These are phyloP conservation scores for Heliopora coerulea DNA, from an alignment of 92 coral and sea anemone species.

Conservation along the genomic window DNA sequence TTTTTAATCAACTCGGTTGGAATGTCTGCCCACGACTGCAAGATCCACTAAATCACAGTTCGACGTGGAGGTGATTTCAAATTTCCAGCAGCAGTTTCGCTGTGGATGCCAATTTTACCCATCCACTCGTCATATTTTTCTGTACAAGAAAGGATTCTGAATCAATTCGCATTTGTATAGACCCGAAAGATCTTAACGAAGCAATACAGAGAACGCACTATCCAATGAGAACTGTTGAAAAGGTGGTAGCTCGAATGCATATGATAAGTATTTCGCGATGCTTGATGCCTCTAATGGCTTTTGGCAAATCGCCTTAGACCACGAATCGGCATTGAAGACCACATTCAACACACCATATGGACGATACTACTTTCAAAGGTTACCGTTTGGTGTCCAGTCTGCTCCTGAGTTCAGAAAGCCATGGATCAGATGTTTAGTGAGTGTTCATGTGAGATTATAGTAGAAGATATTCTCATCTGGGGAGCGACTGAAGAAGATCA, in stretches of 20 bases:
- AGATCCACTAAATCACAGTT: no score
- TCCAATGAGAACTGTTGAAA: constrained; percentile 16
- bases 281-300: constrained; percentile 41
- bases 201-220: neutral
- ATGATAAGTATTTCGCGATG: constrained; percentile 26
- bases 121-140: no score
- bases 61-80: no score
- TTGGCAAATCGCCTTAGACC: constrained; percentile 30
- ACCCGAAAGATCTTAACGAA: constrained; percentile 43
- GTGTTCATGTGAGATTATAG: constrained; percentile 55
- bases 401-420: constrained; percentile 63
- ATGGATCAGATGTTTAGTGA: constrained; percentile 47
- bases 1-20: no score
- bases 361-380: constrained; percentile 45
- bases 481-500: constrained; percentile 61
- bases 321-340: constrained; percentile 33
- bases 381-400: constrained; percentile 58
- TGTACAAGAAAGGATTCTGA: no score
- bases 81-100: no score
- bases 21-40: no score
- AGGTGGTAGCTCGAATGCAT: constrained; percentile 14
- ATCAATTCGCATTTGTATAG: constrained; percentile 40
- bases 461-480: constrained; percentile 68
- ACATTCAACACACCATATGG: constrained; percentile 63
- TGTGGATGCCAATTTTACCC: no score